Evolutionary conservation across 1,140 invertebrate species (phyloP).

Genomic region (Achatina immaculata): DNA sequence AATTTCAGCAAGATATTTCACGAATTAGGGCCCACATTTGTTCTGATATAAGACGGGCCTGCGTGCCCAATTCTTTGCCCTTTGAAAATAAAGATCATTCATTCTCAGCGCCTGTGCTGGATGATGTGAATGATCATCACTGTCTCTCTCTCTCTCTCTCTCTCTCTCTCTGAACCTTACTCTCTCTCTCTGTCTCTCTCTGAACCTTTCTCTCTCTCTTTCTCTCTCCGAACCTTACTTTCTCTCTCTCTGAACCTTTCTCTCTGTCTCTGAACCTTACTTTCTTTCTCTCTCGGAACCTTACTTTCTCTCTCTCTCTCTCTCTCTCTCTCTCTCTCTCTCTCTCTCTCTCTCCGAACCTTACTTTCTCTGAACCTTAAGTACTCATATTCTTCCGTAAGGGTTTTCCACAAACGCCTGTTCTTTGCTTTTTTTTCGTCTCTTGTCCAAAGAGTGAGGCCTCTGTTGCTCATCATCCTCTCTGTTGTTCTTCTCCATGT

Average conservation of each 20-base stretch:
- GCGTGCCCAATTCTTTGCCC: no score
- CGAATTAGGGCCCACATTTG: no score
- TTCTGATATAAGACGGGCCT: no score
- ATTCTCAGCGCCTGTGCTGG: no score
- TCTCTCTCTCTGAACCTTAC: slow-evolving; percentile 3
- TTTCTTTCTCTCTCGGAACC: slow-evolving; percentile 4
- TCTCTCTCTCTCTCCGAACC: no score
- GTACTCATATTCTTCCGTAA: slow-evolving; percentile 5
- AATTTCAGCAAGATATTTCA: no score
- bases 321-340: slow-evolving; percentile 28
- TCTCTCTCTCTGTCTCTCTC: not conserved
- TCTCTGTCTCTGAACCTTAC: slow-evolving; percentile 15
- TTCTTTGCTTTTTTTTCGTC: slow-evolving; percentile 21
- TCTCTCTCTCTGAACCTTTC: slow-evolving; percentile 9
- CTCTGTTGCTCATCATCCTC: no score
- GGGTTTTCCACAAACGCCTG: no score
- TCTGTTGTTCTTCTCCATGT: no score
- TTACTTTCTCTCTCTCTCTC: slow-evolving; percentile 27
- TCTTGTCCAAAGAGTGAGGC: not conserved
- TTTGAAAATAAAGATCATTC: no score
- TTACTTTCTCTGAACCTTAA: slow-evolving; percentile 24
- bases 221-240: slow-evolving; percentile 11
- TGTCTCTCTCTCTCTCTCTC: slow-evolving; percentile 18
- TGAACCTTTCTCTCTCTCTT: slow-evolving; percentile 7
- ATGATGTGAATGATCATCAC: not conserved